Percentiles rank a stretch among this genome's conserved stretches.
phyloP scores from a whole-genome alignment of 2,888 invertebrate genomes.

The Dynastes tityus region DNA sequence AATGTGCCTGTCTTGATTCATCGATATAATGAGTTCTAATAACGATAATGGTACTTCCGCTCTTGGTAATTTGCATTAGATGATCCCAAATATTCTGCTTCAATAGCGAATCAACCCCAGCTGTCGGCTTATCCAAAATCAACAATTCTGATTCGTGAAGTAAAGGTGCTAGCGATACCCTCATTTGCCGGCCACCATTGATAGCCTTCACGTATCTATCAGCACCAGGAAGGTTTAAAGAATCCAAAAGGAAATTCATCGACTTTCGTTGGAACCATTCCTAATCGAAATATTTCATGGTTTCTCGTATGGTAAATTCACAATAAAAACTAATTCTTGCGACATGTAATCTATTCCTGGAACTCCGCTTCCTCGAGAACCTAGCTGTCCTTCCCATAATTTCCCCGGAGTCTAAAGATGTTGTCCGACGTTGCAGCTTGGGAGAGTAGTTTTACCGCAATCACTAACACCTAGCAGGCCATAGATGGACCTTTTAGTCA shows the following conservation, averaged over 20 bases:
- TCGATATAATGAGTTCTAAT: slow-evolving; percentile 93
- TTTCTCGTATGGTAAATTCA: slow-evolving; percentile 69
- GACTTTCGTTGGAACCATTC: slow-evolving; percentile 64
- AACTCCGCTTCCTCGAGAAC: slow-evolving; percentile 86
- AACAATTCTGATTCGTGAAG: slow-evolving; percentile 91
- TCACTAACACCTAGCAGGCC: slow-evolving; percentile 92
- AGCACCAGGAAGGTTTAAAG: slow-evolving; percentile 66
- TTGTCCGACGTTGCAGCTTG: slow-evolving; percentile 89
- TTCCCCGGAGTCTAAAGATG: slow-evolving; percentile 84
- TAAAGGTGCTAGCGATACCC: slow-evolving; percentile 90
- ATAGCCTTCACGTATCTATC: slow-evolving; percentile 77
- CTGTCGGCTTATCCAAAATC: slow-evolving; percentile 94
- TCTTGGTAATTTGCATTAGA: slow-evolving; percentile 83
- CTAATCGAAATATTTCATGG: slow-evolving; percentile 68
- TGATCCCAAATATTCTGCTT: slow-evolving; percentile 91
- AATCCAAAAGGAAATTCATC: slow-evolving; percentile 64
- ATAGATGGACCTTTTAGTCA: slow-evolving; percentile 88
- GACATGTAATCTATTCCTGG: slow-evolving; percentile 87
- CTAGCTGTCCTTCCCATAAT: slow-evolving; percentile 87
- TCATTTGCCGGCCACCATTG: slow-evolving; percentile 92
- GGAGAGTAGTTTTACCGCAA: slow-evolving; percentile 91
- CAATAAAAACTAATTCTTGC: slow-evolving; percentile 69
- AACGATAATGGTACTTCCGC: slow-evolving; percentile 84
- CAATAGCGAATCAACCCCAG: slow-evolving; percentile 92
- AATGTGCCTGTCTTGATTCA: slow-evolving; percentile 87